Percentiles rank a stretch among this genome's conserved stretches.
Conservation (phyloP, 1,140 invertebrate genomes). For the Calephelis virginiensis region DNA sequence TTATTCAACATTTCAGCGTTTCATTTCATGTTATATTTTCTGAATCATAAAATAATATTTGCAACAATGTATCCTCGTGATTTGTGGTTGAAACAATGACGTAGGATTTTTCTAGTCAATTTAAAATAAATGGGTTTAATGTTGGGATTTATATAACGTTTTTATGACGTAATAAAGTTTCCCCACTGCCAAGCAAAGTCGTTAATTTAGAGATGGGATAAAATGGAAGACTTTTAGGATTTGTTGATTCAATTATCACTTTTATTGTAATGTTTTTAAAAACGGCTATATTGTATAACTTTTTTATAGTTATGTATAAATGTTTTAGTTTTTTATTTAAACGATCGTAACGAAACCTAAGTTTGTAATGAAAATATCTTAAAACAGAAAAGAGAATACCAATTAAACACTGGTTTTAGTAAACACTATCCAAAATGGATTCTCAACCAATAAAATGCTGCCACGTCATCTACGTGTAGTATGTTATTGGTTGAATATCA, state of each 20-base stretch:
- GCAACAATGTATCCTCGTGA: conserved; percentile 17
- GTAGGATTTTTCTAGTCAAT: conserved; percentile 58
- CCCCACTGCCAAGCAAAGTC: conserved; percentile 51
- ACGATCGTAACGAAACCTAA: no score
- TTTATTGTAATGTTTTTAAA: conserved; percentile 1
- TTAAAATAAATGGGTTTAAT: conserved; percentile 62
- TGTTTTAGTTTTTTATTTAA: no score
- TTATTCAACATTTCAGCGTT: not conserved
- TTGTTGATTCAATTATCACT: conserved; percentile 36
- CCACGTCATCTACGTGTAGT: no score
- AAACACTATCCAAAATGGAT: no score
- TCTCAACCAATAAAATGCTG: no score
- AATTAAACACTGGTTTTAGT: no score
- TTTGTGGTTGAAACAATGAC: conserved; percentile 32
- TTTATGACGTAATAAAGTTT: conserved; percentile 66
- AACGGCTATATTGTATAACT: not conserved
- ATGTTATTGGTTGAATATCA: no score
- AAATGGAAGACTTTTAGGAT: conserved; percentile 41
- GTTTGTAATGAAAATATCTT: no score
- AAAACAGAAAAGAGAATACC: no score
- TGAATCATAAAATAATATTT: conserved; percentile 15
- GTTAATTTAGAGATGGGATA: conserved; percentile 60
- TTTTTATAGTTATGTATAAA: not conserved
- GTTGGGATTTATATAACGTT: conserved; percentile 55
- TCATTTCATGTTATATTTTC: not conserved